A percentile compares a stretch with the other conserved stretches of the same genome.
Conservation (phyloP, 2,113 vertebrate genomes). For the Otis tarda region DNA sequence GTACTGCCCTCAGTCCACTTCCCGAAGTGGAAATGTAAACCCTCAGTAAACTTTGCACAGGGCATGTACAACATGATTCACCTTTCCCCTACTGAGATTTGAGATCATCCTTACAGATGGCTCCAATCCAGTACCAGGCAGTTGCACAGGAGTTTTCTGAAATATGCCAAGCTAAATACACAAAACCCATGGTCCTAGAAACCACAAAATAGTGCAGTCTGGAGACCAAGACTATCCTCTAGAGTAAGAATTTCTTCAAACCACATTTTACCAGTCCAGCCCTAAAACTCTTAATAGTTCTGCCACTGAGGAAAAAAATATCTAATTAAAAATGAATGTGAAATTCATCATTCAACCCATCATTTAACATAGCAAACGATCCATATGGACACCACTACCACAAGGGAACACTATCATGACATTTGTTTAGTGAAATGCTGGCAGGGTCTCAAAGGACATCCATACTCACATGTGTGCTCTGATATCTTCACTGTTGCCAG, state of each 20-base stretch:
- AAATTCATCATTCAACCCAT: neutral
- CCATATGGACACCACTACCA: rapidly evolving
- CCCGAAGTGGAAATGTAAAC: neutral
- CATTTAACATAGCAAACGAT: neutral
- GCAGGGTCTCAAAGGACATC: neutral
- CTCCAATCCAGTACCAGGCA: neutral
- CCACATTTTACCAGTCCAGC: neutral
- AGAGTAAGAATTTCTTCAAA: neutral
- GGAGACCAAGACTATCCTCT: neutral
- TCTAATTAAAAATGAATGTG: neutral
- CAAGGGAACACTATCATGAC: neutral
- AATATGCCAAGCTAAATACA: neutral
- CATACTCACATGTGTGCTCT: rapidly evolving
- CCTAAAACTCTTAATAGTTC: neutral
- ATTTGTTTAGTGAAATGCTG: neutral
- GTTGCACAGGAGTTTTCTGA: neutral
- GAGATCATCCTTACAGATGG: rapidly evolving
- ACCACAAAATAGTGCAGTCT: neutral
- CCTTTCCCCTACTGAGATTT: neutral
- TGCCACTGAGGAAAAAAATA: neutral
- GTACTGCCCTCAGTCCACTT: neutral
- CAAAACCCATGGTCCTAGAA: rapidly evolving
- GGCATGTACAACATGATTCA: neutral
- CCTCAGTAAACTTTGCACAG: neutral
- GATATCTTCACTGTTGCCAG: neutral